Evolutionary conservation across 2,113 vertebrate genomes (phyloP), one percentile per base, ranked within the genome.

Genomic region (Tragulus kanchil): DNA sequence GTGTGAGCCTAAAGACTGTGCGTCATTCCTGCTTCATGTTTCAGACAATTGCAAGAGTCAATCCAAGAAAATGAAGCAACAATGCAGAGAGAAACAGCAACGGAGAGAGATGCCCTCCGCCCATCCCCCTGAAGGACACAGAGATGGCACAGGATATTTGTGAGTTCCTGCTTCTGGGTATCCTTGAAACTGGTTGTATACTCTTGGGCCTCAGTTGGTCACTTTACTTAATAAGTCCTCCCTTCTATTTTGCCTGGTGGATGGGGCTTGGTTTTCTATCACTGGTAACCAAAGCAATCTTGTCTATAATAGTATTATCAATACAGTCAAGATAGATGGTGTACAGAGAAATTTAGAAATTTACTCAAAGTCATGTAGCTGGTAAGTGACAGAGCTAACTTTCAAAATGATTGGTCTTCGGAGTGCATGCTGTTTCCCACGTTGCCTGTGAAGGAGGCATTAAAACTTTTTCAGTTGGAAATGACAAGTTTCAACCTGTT

Each of bases 281-380:
- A 73, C 81, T 94, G 23, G 85, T 90, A 83, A 83, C 48, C 42
- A 78, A 90, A 84, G 84, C n/a, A 73, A 92, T 89, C 61, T 61
- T 71, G 28, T 26, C 31, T 50, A 12, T 62, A 50, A 23, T 2
- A 26, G 36, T 69, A 16, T 52, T 69, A 59, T 6, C 79, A 52
- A 25, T 62, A 16, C 69, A 31, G 52, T 17, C 45, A 10, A 78
- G 58, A 69, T 50, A n/a, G 45, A 12, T 31, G 28, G 82, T 77
- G 28, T 58, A 64, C 52, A 91, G n/a, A 69, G 64, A 61, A 16
- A 21, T 85, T 75, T 42, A 92, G 59, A 94, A 83, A 48, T 67
- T 54, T 87, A 36, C n/a, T 65, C 62, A n/a, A 52, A 89, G 75
- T 93, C 62, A 77, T 36, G 52, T n/a, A 62, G 77, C 71, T 78